Percentiles rank a stretch among this genome's conserved stretches.
phyloP scores from a whole-genome alignment of 2,797 vertebrate genomes.

The Prionace glauca region DNA sequence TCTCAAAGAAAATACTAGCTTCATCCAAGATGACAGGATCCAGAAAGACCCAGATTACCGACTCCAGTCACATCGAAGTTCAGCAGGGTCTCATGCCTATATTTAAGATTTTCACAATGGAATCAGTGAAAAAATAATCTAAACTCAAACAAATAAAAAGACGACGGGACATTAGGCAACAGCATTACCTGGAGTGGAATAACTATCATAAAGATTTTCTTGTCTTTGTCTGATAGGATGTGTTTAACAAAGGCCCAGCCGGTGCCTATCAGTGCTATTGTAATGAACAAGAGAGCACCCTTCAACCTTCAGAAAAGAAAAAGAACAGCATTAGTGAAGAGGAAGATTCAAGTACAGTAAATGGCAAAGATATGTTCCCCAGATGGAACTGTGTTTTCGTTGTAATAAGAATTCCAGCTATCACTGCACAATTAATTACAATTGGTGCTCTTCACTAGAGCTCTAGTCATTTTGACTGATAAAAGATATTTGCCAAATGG shows the following conservation, averaged over 20 bases:
- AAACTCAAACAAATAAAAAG: not conserved
- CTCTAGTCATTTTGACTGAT: not conserved
- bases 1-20: not conserved
- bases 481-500: not conserved
- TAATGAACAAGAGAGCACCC: constrained; percentile 77
- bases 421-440: not conserved
- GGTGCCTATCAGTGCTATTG: constrained; percentile 74
- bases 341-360: not conserved
- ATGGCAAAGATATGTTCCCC: not conserved
- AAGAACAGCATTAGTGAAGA: not conserved
- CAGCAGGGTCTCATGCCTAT: not conserved
- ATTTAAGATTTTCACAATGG: not conserved
- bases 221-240: constrained; percentile 80
- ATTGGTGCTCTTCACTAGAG: not conserved
- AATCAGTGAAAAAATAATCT: not conserved
- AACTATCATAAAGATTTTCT: constrained; percentile 84
- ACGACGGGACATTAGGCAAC: not conserved
- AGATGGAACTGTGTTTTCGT: not conserved
- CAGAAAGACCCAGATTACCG: not conserved
- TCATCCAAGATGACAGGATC: not conserved
- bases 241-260: constrained; percentile 85
- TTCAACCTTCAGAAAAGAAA: constrained; percentile 59
- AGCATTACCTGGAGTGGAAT: constrained; percentile 72
- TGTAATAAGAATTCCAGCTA: not conserved
- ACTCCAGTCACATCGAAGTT: not conserved